Conservation (phyloP, 1,140 invertebrate genomes). For the Saxidomus purpurata region DNA sequence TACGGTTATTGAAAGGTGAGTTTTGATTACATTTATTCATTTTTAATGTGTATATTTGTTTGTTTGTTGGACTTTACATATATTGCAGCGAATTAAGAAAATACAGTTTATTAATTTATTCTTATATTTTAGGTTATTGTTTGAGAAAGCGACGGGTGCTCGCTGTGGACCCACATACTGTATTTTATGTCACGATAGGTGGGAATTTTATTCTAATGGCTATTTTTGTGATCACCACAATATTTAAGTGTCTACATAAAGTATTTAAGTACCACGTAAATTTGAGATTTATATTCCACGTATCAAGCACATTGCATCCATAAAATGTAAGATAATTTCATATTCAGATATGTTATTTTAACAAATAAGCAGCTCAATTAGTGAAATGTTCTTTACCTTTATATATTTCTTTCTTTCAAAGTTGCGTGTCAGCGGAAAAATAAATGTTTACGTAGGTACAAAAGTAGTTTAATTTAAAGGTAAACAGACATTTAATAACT, state of each 20-base stretch:
- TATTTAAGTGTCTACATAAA: conserved; percentile 3
- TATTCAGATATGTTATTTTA: neutral
- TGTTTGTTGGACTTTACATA: neutral
- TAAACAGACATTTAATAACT: no score
- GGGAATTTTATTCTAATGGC: neutral
- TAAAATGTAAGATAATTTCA: neutral
- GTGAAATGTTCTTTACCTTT: no score
- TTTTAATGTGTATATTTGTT: conserved; percentile 31
- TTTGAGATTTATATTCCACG: neutral
- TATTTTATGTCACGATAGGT: no score
- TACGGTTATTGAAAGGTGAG: conserved; percentile 42
- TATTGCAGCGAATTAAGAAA: neutral
- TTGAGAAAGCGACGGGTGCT: no score
- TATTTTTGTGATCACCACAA: neutral
- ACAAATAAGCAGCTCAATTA: no score
- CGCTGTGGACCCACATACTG: no score
- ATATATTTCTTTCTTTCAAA: no score
- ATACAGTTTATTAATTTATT: neutral
- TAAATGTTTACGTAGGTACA: no score
- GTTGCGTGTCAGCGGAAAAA: no score
- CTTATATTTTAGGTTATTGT: conserved; percentile 23
- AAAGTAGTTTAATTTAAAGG: no score
- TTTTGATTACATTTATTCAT: conserved; percentile 35
- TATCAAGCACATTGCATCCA: no score
- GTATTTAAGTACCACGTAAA: neutral